Conservation (phyloP, 2,113 vertebrate genomes). For the Podiceps cristatus region DNA sequence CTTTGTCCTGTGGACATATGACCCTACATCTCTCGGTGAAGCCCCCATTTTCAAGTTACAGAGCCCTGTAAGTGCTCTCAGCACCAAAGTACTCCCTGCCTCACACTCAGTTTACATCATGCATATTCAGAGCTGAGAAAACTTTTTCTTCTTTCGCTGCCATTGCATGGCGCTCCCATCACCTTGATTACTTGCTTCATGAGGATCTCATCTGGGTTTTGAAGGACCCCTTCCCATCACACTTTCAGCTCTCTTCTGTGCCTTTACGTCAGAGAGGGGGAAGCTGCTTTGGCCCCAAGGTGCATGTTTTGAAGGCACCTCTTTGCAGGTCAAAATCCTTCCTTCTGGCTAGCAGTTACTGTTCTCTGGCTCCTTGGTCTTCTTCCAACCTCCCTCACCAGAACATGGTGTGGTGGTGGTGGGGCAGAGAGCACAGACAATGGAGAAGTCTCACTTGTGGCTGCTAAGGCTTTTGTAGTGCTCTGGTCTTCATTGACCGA, state of each 20-base stretch:
- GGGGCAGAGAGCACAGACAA: background rate
- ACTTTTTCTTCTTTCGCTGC: background rate
- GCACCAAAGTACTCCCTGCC: background rate
- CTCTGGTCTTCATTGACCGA: accelerated
- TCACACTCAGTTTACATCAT: accelerated
- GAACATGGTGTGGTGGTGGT: accelerated
- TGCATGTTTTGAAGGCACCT: background rate
- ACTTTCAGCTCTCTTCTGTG: accelerated
- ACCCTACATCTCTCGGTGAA: background rate
- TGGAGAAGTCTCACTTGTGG: background rate
- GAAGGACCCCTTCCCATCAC: background rate
- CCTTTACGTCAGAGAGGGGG: background rate
- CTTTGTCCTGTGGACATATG: background rate
- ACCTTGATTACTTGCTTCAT: background rate
- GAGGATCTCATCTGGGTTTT: background rate
- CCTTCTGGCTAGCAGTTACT: background rate
- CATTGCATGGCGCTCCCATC: background rate
- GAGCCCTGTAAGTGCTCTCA: background rate
- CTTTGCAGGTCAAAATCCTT: background rate
- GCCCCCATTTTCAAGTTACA: background rate
- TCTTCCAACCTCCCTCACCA: background rate
- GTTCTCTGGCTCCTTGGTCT: background rate
- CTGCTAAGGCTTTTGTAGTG: background rate
- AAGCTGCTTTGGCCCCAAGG: background rate
- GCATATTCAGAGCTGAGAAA: background rate